Base-by-base conservation (phyloP, 2,888 invertebrate genomes). In the Drosophila emarginata region DNA sequence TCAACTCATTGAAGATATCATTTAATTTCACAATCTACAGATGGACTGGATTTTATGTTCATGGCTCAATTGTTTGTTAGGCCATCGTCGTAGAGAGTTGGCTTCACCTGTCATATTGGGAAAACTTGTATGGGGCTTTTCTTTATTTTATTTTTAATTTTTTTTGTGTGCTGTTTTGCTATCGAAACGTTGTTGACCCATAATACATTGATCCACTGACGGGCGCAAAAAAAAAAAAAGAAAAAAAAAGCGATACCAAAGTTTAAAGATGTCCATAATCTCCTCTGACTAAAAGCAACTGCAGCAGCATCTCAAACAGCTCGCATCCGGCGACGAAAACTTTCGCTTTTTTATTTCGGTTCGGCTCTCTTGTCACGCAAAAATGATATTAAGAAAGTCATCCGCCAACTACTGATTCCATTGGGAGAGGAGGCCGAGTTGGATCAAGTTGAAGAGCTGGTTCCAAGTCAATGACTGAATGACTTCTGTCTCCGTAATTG, bases 401-500 rank as follows among this genome's bases (percentile, higher is more conserved):
- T 53, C 53, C 32, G 15, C 15, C 53, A 53, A 26, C 28, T 14
- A 53, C 53, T n/a, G n/a, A 56, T 32, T 37, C 56, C 14, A 32
- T 18, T 32, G 37, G 56, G 36, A 58, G 39, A 58, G 39, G 40
- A 58, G 39, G 21, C 23, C 14, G 21, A 57, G 23, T 18, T 36
- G 14, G 15, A 23, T 14, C 11, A 14, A 51, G 61, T 45, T n/a
- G 68, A 11, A 62, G 28, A 73, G 67, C 72, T 54, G 72, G 72
- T 73, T 52, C 50, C 66, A 39, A 71, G 80, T 80, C 80, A 85
- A 67, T 72, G 82, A 79, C 79, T 81, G 67, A 69, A 58, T 76
- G 74, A 66, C 76, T 78, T 72, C 67, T 79, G 61, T 21, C 68
- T 65, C 72, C 67, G 62, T 76, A 72, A 84, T 78, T 76, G 76